Percentiles rank a stretch among this genome's conserved stretches.
These are phyloP conservation scores for Mystacornis crossleyi DNA, from an alignment of 2,113 vertebrate species.

Conservation along the genomic window DNA sequence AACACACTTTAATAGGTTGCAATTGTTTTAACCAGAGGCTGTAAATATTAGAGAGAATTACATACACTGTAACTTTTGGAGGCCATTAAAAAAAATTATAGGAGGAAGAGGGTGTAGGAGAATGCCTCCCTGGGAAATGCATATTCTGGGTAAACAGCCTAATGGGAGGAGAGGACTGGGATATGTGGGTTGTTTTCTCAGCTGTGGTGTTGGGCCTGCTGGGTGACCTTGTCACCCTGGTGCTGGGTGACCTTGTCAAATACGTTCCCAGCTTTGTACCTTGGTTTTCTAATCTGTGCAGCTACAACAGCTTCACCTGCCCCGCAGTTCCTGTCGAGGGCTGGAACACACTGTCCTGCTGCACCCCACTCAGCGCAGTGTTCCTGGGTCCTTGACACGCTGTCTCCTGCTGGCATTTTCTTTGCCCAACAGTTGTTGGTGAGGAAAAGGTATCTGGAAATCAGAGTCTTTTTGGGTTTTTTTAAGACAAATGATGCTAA, in stretches of 20 bases:
- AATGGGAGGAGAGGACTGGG: not conserved
- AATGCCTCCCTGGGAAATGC: not conserved
- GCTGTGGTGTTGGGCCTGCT: not conserved
- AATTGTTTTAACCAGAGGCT: constrained; percentile 43
- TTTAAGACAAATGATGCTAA: not conserved
- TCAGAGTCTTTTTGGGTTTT: not conserved
- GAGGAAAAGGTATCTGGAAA: not conserved
- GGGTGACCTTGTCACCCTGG: constrained; percentile 20
- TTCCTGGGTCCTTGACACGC: not conserved
- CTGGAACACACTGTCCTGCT: not conserved
- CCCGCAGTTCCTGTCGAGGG: not conserved
- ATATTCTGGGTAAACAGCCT: not conserved
- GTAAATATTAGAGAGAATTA: constrained; percentile 50
- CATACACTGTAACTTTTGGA: not conserved
- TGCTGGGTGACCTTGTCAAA: constrained; percentile 1
- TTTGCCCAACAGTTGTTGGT: not conserved
- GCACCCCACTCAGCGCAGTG: not conserved
- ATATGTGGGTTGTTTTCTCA: not conserved
- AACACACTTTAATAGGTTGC: constrained; percentile 43
- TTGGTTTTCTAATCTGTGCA: not conserved
- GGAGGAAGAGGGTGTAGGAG: not conserved
- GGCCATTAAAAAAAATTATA: constrained; percentile 41
- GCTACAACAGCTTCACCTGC: not conserved
- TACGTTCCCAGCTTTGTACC: not conserved
- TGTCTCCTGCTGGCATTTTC: not conserved